Base-by-base conservation (phyloP, 2,888 invertebrate species). In the Bellardia bayeri region DNA sequence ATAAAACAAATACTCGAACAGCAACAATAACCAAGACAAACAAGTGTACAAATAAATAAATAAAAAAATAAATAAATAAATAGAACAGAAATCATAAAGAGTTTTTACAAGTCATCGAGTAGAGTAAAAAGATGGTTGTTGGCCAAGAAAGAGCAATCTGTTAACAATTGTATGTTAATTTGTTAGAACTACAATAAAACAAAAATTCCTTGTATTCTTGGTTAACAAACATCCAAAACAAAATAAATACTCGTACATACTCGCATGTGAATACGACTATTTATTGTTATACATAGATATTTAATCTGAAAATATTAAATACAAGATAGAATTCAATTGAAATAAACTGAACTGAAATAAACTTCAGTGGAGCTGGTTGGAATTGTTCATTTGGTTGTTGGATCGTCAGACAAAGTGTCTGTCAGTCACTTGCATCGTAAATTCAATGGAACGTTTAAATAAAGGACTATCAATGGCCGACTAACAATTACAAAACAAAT, bases 81-180 rank as follows among this genome's bases (percentile, higher is more conserved):
- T 63, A 40, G 13, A 63, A 37, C 63, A 63, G 37, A 37, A 61
- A 30, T 37, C 9, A 45, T 56, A 63, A 61, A 71, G 40, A 33
- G 2, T 61, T 33, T 33, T 61, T 14, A 61, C 61, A n/a, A 63
- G n/a, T n/a, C n/a, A 63, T n/a, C 23, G 5, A 56, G 56, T 23
- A 2, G 45, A 69, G 42, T 7, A 7, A 49, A 78, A 79, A 40
- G 7, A 23, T 23, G n/a, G 2, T 33, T 56, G 16, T 37, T 72
- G 30, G 72, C 49, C 61, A 9, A 56, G n/a, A 40, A 40, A 13
- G 37, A 56, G 42, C 5, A 51, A 16, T 56, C 71, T 56, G 11
- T 82, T 82, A 75, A 58, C 82, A 82, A 49, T 82, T 75, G 58
- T 58, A 58, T 82, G 82, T 51, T 82, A 82, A 82, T 82, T 82